Conservation (phyloP, 2,888 invertebrate species). For the Erpobdella octoculata region DNA sequence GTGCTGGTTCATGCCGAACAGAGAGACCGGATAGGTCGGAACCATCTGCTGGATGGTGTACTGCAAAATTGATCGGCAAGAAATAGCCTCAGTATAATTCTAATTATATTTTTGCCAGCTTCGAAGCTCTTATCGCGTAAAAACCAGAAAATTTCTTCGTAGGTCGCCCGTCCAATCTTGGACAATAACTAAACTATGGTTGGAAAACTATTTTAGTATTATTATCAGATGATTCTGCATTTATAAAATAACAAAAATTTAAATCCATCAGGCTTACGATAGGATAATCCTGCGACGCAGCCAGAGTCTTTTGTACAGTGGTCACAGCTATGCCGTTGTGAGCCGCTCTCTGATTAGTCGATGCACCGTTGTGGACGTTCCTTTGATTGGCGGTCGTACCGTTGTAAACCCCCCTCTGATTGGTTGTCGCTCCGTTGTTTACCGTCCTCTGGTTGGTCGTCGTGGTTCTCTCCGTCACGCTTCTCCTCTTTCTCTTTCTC, state of each 20-base stretch:
- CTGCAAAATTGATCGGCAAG: background rate
- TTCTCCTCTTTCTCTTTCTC: constrained; percentile 17
- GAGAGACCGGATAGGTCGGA: background rate
- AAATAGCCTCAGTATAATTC: no score
- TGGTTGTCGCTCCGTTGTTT: no score
- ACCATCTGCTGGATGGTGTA: background rate
- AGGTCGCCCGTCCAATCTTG: no score
- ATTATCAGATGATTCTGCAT: background rate
- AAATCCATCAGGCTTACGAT: background rate
- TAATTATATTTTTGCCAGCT: no score
- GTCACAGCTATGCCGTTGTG: background rate
- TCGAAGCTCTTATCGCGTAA: no score
- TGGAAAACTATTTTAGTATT: no score
- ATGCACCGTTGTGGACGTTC: background rate
- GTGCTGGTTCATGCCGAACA: background rate
- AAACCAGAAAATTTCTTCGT: no score
- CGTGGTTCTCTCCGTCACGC: background rate
- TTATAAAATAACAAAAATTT: background rate
- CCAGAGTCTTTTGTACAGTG: background rate
- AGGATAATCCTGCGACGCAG: background rate
- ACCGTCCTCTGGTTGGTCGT: background rate
- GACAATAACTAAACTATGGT: no score
- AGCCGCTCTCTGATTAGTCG: no score
- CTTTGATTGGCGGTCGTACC: background rate
- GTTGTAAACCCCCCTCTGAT: no score